Base-by-base conservation (phyloP, 2,113 vertebrate genomes). In the Chaetodon auriga region DNA sequence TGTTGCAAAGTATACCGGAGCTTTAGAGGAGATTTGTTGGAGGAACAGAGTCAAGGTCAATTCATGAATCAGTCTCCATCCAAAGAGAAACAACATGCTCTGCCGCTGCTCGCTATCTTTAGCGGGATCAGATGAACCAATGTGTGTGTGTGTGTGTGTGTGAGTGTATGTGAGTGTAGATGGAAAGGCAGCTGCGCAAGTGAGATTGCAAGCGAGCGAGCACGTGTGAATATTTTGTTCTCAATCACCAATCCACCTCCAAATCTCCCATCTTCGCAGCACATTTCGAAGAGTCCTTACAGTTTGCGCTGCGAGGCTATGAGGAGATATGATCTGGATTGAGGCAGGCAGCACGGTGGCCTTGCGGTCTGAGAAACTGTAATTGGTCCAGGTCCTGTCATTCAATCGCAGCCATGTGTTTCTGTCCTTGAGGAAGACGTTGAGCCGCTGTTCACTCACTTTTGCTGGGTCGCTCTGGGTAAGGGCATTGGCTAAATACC, bases 1-100 rank as follows among this genome's bases (percentile, higher is more conserved):
- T 43, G 18, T 62, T 63, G 62, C 74, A 88, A 81, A 78, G 61
- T 57, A 57, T 13, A 51, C 21, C 45, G 64, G 16, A 25, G 78
- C 65, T 84, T 84, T 51, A 64, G 65, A 78, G 57, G 48, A 80
- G 82, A 76, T 80, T 87, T 93, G 68, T 82, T 78, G 78, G 80
- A 75, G 81, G 64, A 89, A 74, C 77, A 48, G 64, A 83, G 80
- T 89, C 86, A 90, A 94, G 92, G 92, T 93, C 85, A 92, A 82
- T 91, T 87, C 88, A 88, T 91, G 79, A 94, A 93, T 92, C 89
- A 80, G 77, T 74, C 82, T 90, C 80, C 77, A 84, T 91, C 91
- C 84, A 88, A 88, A 92, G 78, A 88, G 87, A 92, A 93, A 86
- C 89, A 93, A 82, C 80, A 77, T 45, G 43, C 86, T 85, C 70